phyloP scores from a whole-genome alignment of 2,113 vertebrate species.

The Rynchops niger region DNA sequence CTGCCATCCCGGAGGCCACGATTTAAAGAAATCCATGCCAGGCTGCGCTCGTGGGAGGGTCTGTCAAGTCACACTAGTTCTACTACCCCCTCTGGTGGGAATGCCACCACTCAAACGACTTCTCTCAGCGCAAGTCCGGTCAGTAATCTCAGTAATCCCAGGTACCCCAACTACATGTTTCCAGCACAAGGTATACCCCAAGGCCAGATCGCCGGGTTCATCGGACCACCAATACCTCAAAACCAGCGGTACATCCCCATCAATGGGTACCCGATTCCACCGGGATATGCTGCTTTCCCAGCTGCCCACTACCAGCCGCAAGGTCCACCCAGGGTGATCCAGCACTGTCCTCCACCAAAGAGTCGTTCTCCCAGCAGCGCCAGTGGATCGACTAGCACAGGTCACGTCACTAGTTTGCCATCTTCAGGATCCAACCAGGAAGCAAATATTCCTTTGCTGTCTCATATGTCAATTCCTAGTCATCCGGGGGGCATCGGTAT shows the following conservation, averaged over 20 bases:
- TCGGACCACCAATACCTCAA: constrained; percentile 82
- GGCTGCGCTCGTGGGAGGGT: constrained; percentile 95
- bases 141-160: constrained; percentile 94
- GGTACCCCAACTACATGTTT: constrained; percentile 92
- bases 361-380: constrained; percentile 97
- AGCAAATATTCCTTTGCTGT: constrained; percentile 93
- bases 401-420: constrained; percentile 92
- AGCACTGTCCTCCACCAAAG: constrained; percentile 95
- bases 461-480: constrained; percentile 86
- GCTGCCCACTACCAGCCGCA: constrained; percentile 86
- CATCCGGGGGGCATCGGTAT: constrained; percentile 78
- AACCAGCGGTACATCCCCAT: constrained; percentile 95
- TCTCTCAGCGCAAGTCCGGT: constrained; percentile 96
- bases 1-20: constrained; percentile 88
- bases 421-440: constrained; percentile 98
- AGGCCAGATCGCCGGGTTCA: constrained; percentile 86
- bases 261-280: constrained; percentile 94
- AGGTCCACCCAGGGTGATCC: constrained; percentile 85
- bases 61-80: constrained; percentile 95
- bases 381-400: constrained; percentile 97
- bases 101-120: constrained; percentile 97
- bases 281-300: constrained; percentile 93
- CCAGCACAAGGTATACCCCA: constrained; percentile 85
- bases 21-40: constrained; percentile 91
- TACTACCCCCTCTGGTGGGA: constrained; percentile 93